Percentiles rank a stretch among this genome's conserved stretches.
phyloP scores from a whole-genome alignment of 35 echinoderm and acorn worm genomes.

The Eucidaris tribuloides region DNA sequence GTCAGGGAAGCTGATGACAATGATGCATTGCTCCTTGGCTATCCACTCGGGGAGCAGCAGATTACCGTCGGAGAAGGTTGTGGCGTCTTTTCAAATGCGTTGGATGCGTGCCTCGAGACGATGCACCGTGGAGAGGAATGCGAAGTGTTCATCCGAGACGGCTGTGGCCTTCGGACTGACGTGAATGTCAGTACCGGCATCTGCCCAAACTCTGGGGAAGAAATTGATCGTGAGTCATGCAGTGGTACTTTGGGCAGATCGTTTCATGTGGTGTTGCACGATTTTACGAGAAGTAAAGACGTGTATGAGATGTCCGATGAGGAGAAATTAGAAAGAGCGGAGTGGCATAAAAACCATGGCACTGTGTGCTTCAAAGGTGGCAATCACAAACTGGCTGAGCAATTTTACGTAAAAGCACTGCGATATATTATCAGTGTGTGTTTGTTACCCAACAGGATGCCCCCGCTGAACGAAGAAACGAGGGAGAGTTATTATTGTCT shows the following conservation, averaged over 20 bases:
- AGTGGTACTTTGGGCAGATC: neutral
- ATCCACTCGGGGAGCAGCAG: slow-evolving; percentile 31
- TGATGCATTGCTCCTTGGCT: slow-evolving; percentile 58
- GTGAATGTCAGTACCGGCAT: neutral
- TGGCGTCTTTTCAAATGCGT: slow-evolving; percentile 36
- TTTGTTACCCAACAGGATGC: neutral
- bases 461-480: slow-evolving; percentile 18
- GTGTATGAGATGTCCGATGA: slow-evolving; percentile 40
- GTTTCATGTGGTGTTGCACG: slow-evolving; percentile 26
- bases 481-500: slow-evolving; percentile 34
- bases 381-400: slow-evolving; percentile 51
- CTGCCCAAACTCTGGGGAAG: neutral
- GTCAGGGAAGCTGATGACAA: neutral
- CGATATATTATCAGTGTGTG: slow-evolving; percentile 60
- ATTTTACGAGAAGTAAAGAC: slow-evolving; percentile 61
- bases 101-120: slow-evolving; percentile 76
- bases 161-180: neutral
- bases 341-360: slow-evolving; percentile 51
- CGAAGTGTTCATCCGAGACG: neutral
- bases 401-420: slow-evolving; percentile 65
- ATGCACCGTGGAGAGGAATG: slow-evolving; percentile 68
- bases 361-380: slow-evolving; percentile 74
- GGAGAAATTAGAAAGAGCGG: slow-evolving; percentile 48
- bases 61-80: slow-evolving; percentile 59
- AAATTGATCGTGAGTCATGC: no score